Evolutionary conservation across 2,113 vertebrate species (phyloP).

Genomic region (Pachypanchax playfairii): DNA sequence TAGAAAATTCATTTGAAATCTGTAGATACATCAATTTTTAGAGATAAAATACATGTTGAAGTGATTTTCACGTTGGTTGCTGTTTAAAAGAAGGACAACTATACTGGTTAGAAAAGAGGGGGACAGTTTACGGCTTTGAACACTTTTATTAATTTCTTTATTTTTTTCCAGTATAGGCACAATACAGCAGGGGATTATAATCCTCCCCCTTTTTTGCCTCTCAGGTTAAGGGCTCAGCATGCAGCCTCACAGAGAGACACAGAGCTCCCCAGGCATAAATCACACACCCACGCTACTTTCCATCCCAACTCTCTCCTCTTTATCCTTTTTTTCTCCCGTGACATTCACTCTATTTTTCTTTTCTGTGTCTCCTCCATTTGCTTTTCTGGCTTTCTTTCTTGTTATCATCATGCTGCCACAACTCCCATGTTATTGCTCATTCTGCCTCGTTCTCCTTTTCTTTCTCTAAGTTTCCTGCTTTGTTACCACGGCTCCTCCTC

Average conservation of each 20-base stretch:
- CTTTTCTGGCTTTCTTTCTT: slow-evolving; percentile 24
- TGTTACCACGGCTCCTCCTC: slow-evolving; percentile 10
- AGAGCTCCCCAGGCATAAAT: slow-evolving; percentile 65
- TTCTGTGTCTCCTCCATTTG: slow-evolving; percentile 5
- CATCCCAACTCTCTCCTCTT: slow-evolving; percentile 6
- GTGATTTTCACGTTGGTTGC: not conserved
- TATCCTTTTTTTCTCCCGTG: slow-evolving; percentile 14
- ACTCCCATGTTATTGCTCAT: slow-evolving; percentile 28
- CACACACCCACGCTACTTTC: slow-evolving; percentile 49
- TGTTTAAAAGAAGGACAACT: not conserved
- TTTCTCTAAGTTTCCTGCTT: slow-evolving; percentile 11
- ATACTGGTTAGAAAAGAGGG: not conserved
- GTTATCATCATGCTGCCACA: slow-evolving; percentile 34
- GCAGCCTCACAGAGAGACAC: slow-evolving; percentile 45
- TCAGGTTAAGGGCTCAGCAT: slow-evolving; percentile 54
- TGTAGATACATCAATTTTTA: not conserved
- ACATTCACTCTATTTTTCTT: slow-evolving; percentile 5
- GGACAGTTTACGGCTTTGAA: not conserved
- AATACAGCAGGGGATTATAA: slow-evolving; percentile 31
- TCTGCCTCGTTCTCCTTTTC: slow-evolving; percentile 10
- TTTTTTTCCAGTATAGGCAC: slow-evolving; percentile 10
- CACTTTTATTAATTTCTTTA: slow-evolving; percentile 7
- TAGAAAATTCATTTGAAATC: slow-evolving; percentile 1
- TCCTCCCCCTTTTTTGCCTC: slow-evolving; percentile 20
- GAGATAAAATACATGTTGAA: not conserved